These are phyloP conservation scores for Dendrocincla tyrannina DNA, from an alignment of 2,797 vertebrate species.

Conservation along the genomic window DNA sequence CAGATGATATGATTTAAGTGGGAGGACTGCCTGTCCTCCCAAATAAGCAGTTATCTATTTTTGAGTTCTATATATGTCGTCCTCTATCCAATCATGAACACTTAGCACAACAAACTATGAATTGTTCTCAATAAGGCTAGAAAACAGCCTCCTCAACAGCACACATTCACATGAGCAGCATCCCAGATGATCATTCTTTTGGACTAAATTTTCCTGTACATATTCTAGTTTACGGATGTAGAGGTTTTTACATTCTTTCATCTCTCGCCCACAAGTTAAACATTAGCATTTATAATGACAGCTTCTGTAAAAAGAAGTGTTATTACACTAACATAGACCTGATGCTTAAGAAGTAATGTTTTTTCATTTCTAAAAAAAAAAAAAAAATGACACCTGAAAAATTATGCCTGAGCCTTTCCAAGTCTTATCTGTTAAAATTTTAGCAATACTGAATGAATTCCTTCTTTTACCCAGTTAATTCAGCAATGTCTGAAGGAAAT, in stretches of 20 bases:
- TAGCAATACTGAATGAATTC: neutral
- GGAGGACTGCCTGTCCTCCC: conserved; percentile 62
- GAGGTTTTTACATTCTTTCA: neutral
- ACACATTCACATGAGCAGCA: neutral
- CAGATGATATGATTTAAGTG: conserved; percentile 53
- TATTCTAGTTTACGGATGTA: neutral
- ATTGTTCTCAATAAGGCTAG: neutral
- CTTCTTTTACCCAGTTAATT: neutral
- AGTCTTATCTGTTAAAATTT: neutral
- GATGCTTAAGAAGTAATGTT: neutral
- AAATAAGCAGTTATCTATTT: conserved; percentile 58
- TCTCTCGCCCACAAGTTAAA: conserved; percentile 5
- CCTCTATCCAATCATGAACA: conserved; percentile 42
- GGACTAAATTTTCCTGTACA: neutral
- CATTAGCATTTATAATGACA: conserved; percentile 15
- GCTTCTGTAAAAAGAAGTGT: neutral
- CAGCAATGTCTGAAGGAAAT: neutral
- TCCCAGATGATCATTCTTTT: neutral
- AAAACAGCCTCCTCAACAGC: neutral
- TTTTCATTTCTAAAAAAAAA: neutral
- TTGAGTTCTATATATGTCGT: conserved; percentile 44
- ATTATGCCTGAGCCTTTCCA: neutral
- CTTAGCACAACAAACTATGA: conserved; percentile 32
- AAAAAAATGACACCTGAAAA: neutral
- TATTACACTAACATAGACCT: neutral